These are phyloP conservation scores for Epirrhoe tristata DNA, from an alignment of 2,888 invertebrate genomes.

Conservation along the genomic window DNA sequence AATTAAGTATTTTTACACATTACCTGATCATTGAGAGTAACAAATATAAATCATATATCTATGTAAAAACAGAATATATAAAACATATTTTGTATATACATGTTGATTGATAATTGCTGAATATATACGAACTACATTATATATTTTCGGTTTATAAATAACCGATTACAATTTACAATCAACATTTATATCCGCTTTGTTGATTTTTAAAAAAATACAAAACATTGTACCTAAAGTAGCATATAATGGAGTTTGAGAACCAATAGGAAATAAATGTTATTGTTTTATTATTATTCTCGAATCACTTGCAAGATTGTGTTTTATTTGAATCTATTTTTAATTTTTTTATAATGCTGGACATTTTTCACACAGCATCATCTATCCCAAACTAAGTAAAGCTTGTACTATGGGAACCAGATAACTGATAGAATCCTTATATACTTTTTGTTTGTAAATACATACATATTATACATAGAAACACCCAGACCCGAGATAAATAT, in stretches of 20 bases:
- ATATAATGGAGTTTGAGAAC: constrained; percentile 75
- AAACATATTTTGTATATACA: constrained; percentile 73
- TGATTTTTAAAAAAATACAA: constrained; percentile 78
- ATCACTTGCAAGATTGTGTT: constrained; percentile 82
- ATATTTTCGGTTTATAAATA: constrained; percentile 37
- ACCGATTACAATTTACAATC: constrained; percentile 53
- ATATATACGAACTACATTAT: constrained; percentile 15
- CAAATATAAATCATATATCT: constrained; percentile 74
- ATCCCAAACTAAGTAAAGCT: too few relatives aligned
- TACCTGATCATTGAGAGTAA: constrained; percentile 78
- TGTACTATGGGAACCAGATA: too few relatives aligned
- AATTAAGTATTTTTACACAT: constrained; percentile 84
- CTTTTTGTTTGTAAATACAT: too few relatives aligned
- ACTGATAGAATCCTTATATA: too few relatives aligned
- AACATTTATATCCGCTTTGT: constrained; percentile 71
- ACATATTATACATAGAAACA: too few relatives aligned
- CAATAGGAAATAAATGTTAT: constrained; percentile 84
- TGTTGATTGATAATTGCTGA: constrained; percentile 57
- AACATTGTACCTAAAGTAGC: constrained; percentile 82
- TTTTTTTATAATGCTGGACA: too few relatives aligned
- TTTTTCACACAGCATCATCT: too few relatives aligned
- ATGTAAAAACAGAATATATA: constrained; percentile 77
- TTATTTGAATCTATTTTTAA: constrained; percentile 65
- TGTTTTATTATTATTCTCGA: constrained; percentile 84
- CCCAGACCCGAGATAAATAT: too few relatives aligned